phyloP scores from a whole-genome alignment of 2,113 vertebrate genomes.

The Scortum barcoo region DNA sequence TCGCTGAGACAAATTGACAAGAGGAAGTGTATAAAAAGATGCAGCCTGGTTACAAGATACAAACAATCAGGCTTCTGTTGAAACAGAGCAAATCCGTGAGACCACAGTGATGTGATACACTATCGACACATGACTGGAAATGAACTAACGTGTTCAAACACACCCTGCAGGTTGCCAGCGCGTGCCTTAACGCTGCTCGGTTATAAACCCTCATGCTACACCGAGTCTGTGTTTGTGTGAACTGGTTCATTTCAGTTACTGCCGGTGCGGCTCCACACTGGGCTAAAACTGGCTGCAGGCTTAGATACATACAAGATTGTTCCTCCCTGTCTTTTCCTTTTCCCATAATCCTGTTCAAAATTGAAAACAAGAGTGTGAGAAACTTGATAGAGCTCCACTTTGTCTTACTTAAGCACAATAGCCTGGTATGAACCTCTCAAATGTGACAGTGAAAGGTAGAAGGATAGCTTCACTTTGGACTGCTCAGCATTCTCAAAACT shows the following conservation, averaged over 20 bases:
- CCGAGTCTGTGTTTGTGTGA: constrained; percentile 27
- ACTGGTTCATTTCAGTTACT: constrained; percentile 40
- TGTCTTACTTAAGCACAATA: not conserved
- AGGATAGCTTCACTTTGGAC: not conserved
- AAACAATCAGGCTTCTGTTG: constrained; percentile 13
- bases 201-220: constrained; percentile 13
- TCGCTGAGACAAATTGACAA: constrained; percentile 8
- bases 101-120: constrained; percentile 15
- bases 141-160: constrained; percentile 42
- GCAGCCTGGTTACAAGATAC: constrained; percentile 2
- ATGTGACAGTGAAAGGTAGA: not conserved
- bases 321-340: constrained; percentile 15
- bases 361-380: constrained; percentile 2
- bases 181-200: constrained; percentile 26
- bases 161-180: constrained; percentile 35
- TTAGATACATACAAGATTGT: not conserved
- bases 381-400: not conserved
- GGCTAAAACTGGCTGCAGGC: constrained; percentile 25
- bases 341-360: not conserved
- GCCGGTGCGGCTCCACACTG: constrained; percentile 28
- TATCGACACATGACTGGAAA: constrained; percentile 26
- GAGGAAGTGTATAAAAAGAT: constrained; percentile 5
- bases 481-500: not conserved
- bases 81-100: constrained; percentile 17
- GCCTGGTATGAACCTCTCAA: not conserved